Percentiles rank a stretch among this genome's conserved stretches.
Conservation (phyloP, 92 coral and sea anemone species). For the Meandrina meandrites region DNA sequence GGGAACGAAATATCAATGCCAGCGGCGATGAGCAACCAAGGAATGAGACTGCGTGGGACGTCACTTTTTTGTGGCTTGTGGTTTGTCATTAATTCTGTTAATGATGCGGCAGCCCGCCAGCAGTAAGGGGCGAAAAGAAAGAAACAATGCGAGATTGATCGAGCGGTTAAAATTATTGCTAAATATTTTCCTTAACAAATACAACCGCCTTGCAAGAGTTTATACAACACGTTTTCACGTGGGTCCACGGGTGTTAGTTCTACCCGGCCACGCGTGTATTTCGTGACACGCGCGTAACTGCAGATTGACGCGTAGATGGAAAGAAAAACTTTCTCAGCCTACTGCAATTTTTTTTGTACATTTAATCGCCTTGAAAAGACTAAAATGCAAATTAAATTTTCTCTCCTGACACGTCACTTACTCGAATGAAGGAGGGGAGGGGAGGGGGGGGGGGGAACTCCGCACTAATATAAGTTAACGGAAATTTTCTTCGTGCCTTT, state of each 20-base stretch:
- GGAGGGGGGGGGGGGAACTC: no score
- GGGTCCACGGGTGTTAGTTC: not conserved
- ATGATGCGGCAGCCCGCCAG: not conserved
- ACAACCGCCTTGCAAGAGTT: not conserved
- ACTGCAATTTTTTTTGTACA: not conserved
- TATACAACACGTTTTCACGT: not conserved
- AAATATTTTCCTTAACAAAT: not conserved
- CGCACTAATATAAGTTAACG: no score
- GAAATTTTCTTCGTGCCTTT: no score
- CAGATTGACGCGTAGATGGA: not conserved
- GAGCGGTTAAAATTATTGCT: conserved; percentile 6
- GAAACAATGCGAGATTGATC: conserved; percentile 5
- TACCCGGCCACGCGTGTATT: not conserved
- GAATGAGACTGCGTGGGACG: not conserved
- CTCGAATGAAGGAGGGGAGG: no score
- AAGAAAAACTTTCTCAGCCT: not conserved
- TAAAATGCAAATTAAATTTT: not conserved
- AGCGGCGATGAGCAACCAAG: not conserved
- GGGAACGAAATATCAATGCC: not conserved
- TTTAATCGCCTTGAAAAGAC: not conserved
- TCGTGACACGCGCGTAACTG: not conserved
- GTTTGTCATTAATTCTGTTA: not conserved
- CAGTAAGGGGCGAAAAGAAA: not conserved
- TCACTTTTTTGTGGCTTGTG: not conserved
- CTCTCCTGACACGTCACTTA: not conserved